A percentile compares a stretch with the other conserved stretches of the same genome.
phyloP scores from a whole-genome alignment of 2,888 invertebrate genomes.

The Nephrotoma flavescens region DNA sequence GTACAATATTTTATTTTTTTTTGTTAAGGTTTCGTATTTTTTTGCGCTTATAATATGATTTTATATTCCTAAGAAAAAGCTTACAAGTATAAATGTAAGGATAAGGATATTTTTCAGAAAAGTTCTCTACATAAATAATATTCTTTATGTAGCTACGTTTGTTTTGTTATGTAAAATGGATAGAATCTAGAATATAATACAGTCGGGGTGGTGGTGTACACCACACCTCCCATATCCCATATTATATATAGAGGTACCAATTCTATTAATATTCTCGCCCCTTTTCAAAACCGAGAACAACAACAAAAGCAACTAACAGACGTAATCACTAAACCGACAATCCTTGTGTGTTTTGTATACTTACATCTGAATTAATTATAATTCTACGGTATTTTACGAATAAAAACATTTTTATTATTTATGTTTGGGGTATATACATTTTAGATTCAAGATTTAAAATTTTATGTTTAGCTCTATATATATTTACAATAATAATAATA shows the following conservation, averaged over 20 bases:
- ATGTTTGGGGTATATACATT: not conserved
- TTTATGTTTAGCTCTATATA: not conserved
- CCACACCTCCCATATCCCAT: not conserved
- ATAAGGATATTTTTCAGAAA: not conserved
- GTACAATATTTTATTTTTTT: too few relatives aligned
- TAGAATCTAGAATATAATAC: not conserved
- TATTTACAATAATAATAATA: too few relatives aligned
- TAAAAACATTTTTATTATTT: not conserved
- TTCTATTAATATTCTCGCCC: not conserved
- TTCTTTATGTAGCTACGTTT: not conserved
- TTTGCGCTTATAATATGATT: not conserved
- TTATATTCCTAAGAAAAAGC: not conserved
- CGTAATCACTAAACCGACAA: not conserved
- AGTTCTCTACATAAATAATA: not conserved
- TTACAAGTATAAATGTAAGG: not conserved
- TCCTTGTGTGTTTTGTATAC: not conserved
- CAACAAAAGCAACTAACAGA: not conserved
- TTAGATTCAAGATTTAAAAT: not conserved
- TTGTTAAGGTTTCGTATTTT: not conserved
- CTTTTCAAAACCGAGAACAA: not conserved
- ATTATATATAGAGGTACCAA: not conserved
- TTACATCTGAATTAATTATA: not conserved
- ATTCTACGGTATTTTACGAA: not conserved
- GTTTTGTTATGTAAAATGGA: not conserved
- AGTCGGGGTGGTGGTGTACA: not conserved